Evolutionary conservation across 2,113 vertebrate genomes (phyloP).

Genomic region (Oostethus manadensis): DNA sequence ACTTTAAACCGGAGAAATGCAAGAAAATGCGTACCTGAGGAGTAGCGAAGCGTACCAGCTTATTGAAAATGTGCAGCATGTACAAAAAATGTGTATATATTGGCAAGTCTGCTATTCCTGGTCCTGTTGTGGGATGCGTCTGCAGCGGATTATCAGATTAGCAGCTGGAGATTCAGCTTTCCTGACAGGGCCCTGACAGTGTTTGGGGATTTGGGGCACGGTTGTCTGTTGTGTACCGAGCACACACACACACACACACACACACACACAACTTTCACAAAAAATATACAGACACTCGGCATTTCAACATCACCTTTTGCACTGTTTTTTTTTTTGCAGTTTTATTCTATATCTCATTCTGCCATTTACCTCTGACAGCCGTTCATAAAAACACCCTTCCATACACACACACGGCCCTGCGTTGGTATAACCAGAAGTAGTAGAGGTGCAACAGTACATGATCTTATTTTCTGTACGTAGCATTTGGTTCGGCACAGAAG

Average conservation of each 20-base stretch:
- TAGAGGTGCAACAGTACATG: too few relatives aligned
- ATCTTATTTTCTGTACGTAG: too few relatives aligned
- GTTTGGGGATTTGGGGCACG: slow-evolving; percentile 38
- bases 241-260: neutral
- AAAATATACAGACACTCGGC: neutral
- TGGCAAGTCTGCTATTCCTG: slow-evolving; percentile 17
- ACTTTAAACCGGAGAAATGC: too few relatives aligned
- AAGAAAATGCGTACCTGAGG: too few relatives aligned
- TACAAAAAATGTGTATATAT: too few relatives aligned
- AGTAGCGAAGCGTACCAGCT: too few relatives aligned
- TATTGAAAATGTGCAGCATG: too few relatives aligned
- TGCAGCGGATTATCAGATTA: slow-evolving; percentile 75
- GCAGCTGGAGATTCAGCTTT: slow-evolving; percentile 55
- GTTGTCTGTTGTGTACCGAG: slow-evolving; percentile 2
- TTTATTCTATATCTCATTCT: slow-evolving; percentile 16
- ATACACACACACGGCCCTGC: too few relatives aligned
- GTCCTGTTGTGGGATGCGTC: slow-evolving; percentile 54
- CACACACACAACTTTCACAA: neutral
- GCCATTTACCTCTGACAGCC: neutral
- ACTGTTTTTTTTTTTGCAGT: slow-evolving; percentile 6
- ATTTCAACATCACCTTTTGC: neutral
- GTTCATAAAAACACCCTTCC: too few relatives aligned
- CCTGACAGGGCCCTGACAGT: slow-evolving; percentile 28
- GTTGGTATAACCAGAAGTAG: too few relatives aligned
- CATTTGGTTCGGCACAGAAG: too few relatives aligned